phyloP scores from a whole-genome alignment of 2,888 invertebrate species.

The Watsonalla cultraria region DNA sequence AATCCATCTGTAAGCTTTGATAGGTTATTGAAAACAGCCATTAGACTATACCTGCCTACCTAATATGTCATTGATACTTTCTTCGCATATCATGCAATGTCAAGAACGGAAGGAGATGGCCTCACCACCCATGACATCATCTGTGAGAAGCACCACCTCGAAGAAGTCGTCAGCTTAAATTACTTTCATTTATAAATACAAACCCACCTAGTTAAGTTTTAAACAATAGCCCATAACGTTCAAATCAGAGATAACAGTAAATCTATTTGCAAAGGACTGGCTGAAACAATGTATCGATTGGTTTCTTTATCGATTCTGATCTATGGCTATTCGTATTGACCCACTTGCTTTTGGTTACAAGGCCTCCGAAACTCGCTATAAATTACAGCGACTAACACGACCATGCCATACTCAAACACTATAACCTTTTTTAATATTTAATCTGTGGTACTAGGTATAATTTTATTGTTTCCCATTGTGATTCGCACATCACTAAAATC shows the following conservation, averaged over 20 bases:
- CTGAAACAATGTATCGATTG: constrained; percentile 32
- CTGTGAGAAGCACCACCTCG: no score
- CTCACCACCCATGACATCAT: no score
- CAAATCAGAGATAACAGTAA: constrained; percentile 8
- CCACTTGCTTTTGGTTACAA: constrained; percentile 22
- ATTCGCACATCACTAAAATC: background rate
- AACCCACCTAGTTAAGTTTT: background rate
- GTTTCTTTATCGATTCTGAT: constrained; percentile 19
- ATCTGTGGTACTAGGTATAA: no score
- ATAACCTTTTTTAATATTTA: background rate
- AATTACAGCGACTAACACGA: background rate
- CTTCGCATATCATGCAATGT: no score
- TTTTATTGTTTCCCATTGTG: no score
- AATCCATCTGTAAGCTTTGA: no score
- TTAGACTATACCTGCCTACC: no score
- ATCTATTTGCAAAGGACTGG: constrained; percentile 12
- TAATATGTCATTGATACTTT: no score
- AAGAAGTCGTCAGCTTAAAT: no score
- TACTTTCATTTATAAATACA: no score
- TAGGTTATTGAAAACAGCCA: no score
- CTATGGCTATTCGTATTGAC: constrained; percentile 2
- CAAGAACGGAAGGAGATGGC: no score
- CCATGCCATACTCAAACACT: background rate
- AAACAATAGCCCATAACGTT: background rate
- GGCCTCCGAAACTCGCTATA: constrained; percentile 11